Evolutionary conservation across 2,888 invertebrate genomes (phyloP).

Genomic region (Anoplius nigerrimus): DNA sequence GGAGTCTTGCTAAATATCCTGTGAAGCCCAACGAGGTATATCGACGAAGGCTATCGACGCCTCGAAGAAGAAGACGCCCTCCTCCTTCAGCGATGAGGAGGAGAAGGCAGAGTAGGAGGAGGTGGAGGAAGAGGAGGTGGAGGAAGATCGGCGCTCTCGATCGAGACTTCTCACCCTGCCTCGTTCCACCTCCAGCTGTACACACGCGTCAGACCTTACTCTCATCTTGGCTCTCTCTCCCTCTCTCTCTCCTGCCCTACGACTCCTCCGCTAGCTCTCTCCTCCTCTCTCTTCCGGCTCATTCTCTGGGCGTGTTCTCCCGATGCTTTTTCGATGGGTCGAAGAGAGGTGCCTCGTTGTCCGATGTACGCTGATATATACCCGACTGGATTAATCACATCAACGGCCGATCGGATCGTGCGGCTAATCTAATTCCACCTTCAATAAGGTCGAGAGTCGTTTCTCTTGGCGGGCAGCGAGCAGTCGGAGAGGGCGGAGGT

Average conservation of each 20-base stretch:
- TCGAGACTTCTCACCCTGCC: slow-evolving; percentile 38
- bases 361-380: slow-evolving; percentile 46
- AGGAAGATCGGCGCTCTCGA: slow-evolving; percentile 41
- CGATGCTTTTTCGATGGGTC: slow-evolving; percentile 49
- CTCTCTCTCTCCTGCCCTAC: slow-evolving; percentile 3
- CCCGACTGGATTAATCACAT: slow-evolving; percentile 71
- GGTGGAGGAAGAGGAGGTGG: slow-evolving; percentile 19
- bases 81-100: not conserved
- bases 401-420: slow-evolving; percentile 69
- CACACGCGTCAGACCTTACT: slow-evolving; percentile 7
- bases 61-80: slow-evolving; percentile 1
- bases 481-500: not conserved
- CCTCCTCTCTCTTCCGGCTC: slow-evolving; percentile 20
- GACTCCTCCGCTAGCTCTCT: not conserved
- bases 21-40: not conserved
- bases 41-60: slow-evolving; percentile 9
- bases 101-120: too few relatives aligned
- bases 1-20: too few relatives aligned
- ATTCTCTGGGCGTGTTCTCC: slow-evolving; percentile 51
- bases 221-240: slow-evolving; percentile 8
- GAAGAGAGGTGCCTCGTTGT: slow-evolving; percentile 52
- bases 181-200: slow-evolving; percentile 34
- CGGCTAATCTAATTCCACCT: slow-evolving; percentile 69
- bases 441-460: slow-evolving; percentile 15
- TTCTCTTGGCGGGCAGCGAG: slow-evolving; percentile 8